Base-by-base conservation (phyloP, 2,888 invertebrate genomes). In the Frankliniella intonsa region DNA sequence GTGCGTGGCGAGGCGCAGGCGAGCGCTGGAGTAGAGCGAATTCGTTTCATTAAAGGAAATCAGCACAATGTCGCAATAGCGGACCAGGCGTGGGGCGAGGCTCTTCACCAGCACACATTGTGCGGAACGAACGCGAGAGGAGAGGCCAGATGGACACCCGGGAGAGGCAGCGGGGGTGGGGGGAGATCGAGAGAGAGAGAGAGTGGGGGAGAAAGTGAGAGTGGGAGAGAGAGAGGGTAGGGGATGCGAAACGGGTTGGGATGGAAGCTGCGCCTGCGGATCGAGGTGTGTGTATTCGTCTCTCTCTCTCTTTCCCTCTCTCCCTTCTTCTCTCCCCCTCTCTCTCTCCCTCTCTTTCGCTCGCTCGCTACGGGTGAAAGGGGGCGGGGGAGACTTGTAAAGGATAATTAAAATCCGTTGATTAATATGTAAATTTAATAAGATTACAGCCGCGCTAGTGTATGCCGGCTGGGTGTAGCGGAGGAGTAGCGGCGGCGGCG, bases 401-500 rank as follows among this genome's bases (percentile, higher is more conserved):
- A 76, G 69, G 69, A 95, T 95, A 95, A 95, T 95, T 95, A 95
- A 95, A 95, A 95, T 95, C 95, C 94, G 94, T 95, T 95, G 95
- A 95, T 95, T 95, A 95, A 95, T 95, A 95, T 95, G 95, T 95
- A 95, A 95, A 95, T 95, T 95, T 95, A 95, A 95, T 95, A 95
- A 95, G 95, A 95, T 95, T 95, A 95, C 94, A 94, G 94, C 94
- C 69, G 69, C 69, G 69, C 25, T 76, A 76, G 69, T 76, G 69
- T 69, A 69, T 76, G 69, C 69, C 69, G 55, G 19, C 55, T 19
- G 55, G 55, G 55, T 19, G 38, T 55, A 19, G 69, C 38, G 38
- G 38, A 38, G 38, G 38, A 38, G 38, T 38, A 38, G 38, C 38
- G 38, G 38, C 38, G 38, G 38, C 65, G 10, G 51, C 51, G 11